Percentiles rank a stretch among this genome's conserved stretches.
phyloP scores from a whole-genome alignment of 2,797 vertebrate species.

The Remorina albescens region DNA sequence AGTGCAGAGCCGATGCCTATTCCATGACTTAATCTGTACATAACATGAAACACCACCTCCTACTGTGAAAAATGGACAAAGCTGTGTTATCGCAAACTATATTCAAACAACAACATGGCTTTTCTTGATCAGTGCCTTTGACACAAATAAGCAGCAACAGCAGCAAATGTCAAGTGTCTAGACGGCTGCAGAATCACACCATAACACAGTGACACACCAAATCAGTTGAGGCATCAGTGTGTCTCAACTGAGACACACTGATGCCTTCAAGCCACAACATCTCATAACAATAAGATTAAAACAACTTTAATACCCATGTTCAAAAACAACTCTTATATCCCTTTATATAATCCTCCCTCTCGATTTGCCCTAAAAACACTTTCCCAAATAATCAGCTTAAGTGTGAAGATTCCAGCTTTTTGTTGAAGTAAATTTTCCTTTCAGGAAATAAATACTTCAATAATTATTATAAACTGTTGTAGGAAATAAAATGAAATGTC shows the following conservation, averaged over 20 bases:
- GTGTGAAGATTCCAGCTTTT: conserved; percentile 30
- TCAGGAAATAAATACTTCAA: not conserved
- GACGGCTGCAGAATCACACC: conserved; percentile 37
- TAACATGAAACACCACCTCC: conserved; percentile 9
- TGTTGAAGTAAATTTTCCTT: conserved; percentile 18
- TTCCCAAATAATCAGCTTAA: conserved; percentile 70
- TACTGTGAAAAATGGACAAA: conserved; percentile 26
- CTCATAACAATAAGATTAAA: conserved; percentile 66
- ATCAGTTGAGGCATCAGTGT: conserved; percentile 42
- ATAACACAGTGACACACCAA: conserved; percentile 38
- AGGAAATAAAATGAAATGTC: conserved; percentile 2
- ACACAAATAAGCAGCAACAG: conserved; percentile 52
- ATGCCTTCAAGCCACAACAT: conserved; percentile 41
- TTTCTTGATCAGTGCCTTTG: conserved; percentile 32
- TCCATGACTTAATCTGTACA: conserved; percentile 36
- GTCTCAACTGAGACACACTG: conserved; percentile 32
- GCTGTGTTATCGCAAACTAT: not conserved
- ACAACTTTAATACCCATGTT: conserved; percentile 51
- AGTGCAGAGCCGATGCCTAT: not conserved
- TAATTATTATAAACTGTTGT: not conserved
- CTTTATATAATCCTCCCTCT: conserved; percentile 55
- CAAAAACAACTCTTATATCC: conserved; percentile 61
- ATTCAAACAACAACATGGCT: conserved; percentile 30
- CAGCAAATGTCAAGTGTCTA: conserved; percentile 49
- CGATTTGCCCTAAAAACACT: conserved; percentile 48